phyloP scores from a whole-genome alignment of 2,797 vertebrate genomes.

The Syngnathus acus region DNA sequence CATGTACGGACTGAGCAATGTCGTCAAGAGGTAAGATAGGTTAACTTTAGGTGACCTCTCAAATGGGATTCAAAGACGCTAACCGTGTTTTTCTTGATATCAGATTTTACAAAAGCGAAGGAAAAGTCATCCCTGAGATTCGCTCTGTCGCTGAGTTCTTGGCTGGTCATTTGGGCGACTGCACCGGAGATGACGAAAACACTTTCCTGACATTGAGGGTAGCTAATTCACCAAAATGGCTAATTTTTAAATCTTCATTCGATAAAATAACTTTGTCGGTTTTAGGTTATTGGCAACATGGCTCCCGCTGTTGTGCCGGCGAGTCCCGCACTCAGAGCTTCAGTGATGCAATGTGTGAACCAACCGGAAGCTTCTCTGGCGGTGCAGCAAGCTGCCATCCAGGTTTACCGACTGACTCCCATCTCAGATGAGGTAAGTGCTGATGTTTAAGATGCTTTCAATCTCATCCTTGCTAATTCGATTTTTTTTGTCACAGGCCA shows the following conservation, averaged over 20 bases:
- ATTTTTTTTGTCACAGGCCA: constrained; percentile 63
- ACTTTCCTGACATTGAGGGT: constrained; percentile 84
- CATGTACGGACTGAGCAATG: constrained; percentile 85
- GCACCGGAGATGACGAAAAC: constrained; percentile 74
- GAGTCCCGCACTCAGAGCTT: constrained; percentile 69
- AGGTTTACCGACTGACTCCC: constrained; percentile 79
- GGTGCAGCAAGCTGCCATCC: constrained; percentile 90
- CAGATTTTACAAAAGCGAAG: constrained; percentile 72
- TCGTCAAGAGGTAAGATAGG: constrained; percentile 76
- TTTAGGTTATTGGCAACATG: constrained; percentile 92
- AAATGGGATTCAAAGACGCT: not conserved
- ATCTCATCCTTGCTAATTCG: not conserved
- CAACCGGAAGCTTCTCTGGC: constrained; percentile 63
- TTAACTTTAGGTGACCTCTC: not conserved
- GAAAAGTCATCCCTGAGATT: constrained; percentile 71
- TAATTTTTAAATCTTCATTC: not conserved
- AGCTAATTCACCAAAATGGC: constrained; percentile 22
- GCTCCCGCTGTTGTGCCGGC: constrained; percentile 74
- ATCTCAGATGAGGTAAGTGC: constrained; percentile 76
- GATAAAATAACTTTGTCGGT: not conserved
- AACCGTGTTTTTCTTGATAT: constrained; percentile 1
- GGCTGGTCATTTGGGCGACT: constrained; percentile 74
- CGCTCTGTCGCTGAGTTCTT: constrained; percentile 75
- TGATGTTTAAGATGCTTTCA: not conserved
- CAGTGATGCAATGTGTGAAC: constrained; percentile 77